phyloP scores from a whole-genome alignment of 2,797 vertebrate genomes.

The Miichthys miiuy region DNA sequence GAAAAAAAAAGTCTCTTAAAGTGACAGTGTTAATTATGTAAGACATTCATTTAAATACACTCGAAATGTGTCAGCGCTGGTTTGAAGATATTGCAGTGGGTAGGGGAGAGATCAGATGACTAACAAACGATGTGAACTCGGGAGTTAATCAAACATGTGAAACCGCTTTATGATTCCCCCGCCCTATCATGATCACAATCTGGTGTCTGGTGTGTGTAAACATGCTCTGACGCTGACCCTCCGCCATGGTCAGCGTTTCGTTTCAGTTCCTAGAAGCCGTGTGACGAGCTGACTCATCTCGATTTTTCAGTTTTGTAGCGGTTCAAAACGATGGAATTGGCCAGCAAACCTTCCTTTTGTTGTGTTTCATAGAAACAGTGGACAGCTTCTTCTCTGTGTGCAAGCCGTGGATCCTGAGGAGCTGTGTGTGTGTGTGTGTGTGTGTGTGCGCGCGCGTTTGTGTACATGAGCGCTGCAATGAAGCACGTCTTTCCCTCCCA shows the following conservation, averaged over 20 bases:
- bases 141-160: background rate
- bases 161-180: slow-evolving; percentile 22
- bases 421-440: slow-evolving; percentile 11
- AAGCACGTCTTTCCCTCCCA: slow-evolving; percentile 69
- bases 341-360: slow-evolving; percentile 43
- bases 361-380: slow-evolving; percentile 41
- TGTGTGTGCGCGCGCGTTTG: slow-evolving; percentile 5
- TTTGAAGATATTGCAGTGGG: background rate
- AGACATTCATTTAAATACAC: background rate
- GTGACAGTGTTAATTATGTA: slow-evolving; percentile 17
- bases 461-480: slow-evolving; percentile 38
- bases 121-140: background rate
- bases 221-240: slow-evolving; percentile 6
- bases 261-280: slow-evolving; percentile 8
- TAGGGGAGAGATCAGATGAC: slow-evolving; percentile 7
- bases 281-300: background rate
- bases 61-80: background rate
- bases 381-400: slow-evolving; percentile 42
- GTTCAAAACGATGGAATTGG: background rate
- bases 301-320: background rate
- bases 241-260: background rate
- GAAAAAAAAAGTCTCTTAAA: slow-evolving; percentile 28
- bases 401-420: slow-evolving; percentile 39
- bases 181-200: slow-evolving; percentile 5
- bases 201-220: slow-evolving; percentile 22